phyloP scores from a whole-genome alignment of 2,797 vertebrate species.

The Hypotaenidia okinawae region DNA sequence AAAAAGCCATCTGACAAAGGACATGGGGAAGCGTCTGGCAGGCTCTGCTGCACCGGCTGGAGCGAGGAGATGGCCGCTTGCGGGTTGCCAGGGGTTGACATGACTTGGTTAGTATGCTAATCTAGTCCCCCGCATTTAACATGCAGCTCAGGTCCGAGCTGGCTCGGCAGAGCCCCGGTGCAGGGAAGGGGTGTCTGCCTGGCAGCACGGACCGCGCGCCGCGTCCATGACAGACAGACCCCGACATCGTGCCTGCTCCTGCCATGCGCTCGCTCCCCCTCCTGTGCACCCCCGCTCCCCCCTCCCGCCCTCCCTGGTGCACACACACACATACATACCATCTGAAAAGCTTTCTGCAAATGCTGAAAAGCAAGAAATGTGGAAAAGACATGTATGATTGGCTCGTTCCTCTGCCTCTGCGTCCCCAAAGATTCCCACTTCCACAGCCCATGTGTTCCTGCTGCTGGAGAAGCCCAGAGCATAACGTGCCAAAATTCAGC shows the following conservation, averaged over 20 bases:
- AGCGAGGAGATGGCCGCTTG: constrained; percentile 62
- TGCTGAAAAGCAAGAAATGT: background rate
- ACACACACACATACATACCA: background rate
- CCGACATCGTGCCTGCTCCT: background rate
- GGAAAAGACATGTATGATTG: constrained; percentile 29
- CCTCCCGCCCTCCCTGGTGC: background rate
- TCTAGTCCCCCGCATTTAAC: constrained; percentile 55
- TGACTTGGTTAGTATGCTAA: constrained; percentile 80
- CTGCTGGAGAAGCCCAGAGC: constrained; percentile 54
- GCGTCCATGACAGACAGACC: background rate
- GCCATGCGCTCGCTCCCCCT: constrained; percentile 19
- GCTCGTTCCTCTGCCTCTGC: constrained; percentile 42
- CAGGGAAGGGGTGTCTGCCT: constrained; percentile 58
- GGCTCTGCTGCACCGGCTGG: constrained; percentile 21
- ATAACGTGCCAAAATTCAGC: constrained; percentile 47
- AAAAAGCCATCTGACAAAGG: constrained; percentile 65
- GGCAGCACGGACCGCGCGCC: constrained; percentile 9
- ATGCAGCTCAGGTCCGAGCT: constrained; percentile 75
- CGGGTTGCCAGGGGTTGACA: constrained; percentile 70
- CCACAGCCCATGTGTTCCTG: constrained; percentile 46
- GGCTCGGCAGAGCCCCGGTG: constrained; percentile 63
- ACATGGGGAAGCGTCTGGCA: constrained; percentile 48
- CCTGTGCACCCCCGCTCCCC: background rate
- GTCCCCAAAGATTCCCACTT: constrained; percentile 53
- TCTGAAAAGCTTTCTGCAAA: constrained; percentile 8